phyloP scores from a whole-genome alignment of 2,888 invertebrate genomes.

The Penaeus monodon region DNA sequence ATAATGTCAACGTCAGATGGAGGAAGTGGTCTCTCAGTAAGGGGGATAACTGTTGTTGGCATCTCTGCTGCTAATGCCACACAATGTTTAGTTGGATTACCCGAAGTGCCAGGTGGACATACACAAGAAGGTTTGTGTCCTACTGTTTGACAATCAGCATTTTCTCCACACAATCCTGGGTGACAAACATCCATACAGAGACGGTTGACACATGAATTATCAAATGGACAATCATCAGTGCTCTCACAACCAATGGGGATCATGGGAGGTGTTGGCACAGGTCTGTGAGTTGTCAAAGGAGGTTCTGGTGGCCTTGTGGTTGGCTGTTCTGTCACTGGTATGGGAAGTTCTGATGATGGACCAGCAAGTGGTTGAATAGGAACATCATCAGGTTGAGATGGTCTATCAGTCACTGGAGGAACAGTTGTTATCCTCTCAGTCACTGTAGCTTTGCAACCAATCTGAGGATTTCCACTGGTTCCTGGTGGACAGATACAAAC shows the following conservation, averaged over 20 bases:
- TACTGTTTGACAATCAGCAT: slow-evolving; percentile 67
- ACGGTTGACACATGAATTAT: slow-evolving; percentile 67
- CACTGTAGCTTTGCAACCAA: slow-evolving; percentile 76
- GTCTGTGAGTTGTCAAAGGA: neutral
- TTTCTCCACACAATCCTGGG: slow-evolving; percentile 67
- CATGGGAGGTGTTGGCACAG: slow-evolving; percentile 31
- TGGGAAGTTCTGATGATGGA: slow-evolving; percentile 24
- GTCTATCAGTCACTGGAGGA: slow-evolving; percentile 32
- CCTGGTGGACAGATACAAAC: slow-evolving; percentile 87
- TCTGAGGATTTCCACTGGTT: slow-evolving; percentile 73
- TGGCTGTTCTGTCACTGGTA: slow-evolving; percentile 40
- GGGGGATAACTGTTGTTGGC: slow-evolving; percentile 47
- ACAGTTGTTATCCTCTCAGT: slow-evolving; percentile 68
- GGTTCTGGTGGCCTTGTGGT: slow-evolving; percentile 31
- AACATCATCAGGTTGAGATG: neutral
- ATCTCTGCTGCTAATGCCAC: slow-evolving; percentile 62
- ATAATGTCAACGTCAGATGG: slow-evolving; percentile 30
- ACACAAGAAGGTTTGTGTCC: slow-evolving; percentile 68
- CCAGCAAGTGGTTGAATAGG: slow-evolving; percentile 46
- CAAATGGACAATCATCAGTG: slow-evolving; percentile 67
- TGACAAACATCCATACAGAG: slow-evolving; percentile 66
- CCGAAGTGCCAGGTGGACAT: slow-evolving; percentile 68
- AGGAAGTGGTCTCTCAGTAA: slow-evolving; percentile 21
- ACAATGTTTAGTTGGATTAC: slow-evolving; percentile 68
- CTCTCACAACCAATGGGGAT: slow-evolving; percentile 66